Evolutionary conservation across 2,797 vertebrate genomes (phyloP).

Genomic region (Mastacembelus armatus): DNA sequence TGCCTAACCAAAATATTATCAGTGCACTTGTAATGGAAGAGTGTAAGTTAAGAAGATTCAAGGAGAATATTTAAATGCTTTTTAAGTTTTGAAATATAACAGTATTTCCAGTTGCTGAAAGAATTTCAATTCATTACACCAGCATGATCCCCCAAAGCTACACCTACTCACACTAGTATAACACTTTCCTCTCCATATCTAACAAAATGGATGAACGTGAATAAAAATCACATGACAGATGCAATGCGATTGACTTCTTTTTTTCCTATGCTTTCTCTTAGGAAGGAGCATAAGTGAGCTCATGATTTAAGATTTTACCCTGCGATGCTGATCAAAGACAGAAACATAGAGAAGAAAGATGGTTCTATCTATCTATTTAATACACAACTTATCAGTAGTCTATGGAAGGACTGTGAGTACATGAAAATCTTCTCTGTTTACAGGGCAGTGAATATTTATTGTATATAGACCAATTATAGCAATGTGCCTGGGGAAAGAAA

Average conservation of each 20-base stretch:
- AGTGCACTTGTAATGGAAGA: not conserved
- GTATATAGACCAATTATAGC: too few relatives aligned
- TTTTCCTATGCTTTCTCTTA: not conserved
- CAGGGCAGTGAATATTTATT: too few relatives aligned
- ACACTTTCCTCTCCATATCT: not conserved
- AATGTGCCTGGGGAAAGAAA: too few relatives aligned
- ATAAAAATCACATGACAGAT: conserved; percentile 5
- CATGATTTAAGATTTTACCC: not conserved
- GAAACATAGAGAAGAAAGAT: conserved; percentile 11
- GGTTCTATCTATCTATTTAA: too few relatives aligned
- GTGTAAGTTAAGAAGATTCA: not conserved
- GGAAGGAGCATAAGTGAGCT: not conserved
- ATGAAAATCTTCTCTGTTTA: too few relatives aligned
- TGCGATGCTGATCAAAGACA: not conserved
- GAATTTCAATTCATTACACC: conserved; percentile 17
- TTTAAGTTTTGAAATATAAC: conserved; percentile 1
- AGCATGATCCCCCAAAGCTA: conserved; percentile 11
- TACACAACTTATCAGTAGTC: too few relatives aligned
- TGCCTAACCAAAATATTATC: not conserved
- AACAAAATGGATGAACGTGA: not conserved
- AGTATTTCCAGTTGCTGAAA: conserved; percentile 4
- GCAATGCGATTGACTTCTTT: not conserved
- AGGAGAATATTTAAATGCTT: not conserved
- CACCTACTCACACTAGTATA: not conserved
- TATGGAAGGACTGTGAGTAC: too few relatives aligned